Evolutionary conservation across 2,888 invertebrate species (phyloP), one percentile per base, ranked within the genome.

Genomic region (Drosophila antonietae): DNA sequence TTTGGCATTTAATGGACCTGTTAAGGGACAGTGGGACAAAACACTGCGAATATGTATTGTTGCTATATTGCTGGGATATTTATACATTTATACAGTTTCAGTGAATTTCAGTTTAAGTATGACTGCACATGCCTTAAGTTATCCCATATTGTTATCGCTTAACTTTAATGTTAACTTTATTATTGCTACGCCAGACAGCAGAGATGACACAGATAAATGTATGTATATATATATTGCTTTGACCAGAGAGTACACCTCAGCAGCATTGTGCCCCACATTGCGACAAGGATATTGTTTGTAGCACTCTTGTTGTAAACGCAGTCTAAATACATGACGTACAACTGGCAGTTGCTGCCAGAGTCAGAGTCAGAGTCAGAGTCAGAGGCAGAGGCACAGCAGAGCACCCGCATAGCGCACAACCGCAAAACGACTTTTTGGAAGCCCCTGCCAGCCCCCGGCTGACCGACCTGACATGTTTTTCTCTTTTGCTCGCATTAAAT

Each of bases 371-470:
- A 37, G 62, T 43, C 47, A 35, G 56, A 52, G 63, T 2, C 23
- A 23, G n/a, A n/a, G n/a, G n/a, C n/a, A n/a, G n/a, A 52, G 49
- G 63, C 47, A 35, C 56, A 52, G 63, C 58, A 23, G 33, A 57
- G 71, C 82, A 87, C 89, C 88, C 84, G 88, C 89, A 84, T 83
- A 89, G 75, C 66, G 78, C 73, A 80, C 70, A 78, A 70, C 53
- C 58, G 63, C 52, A 56, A 71, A 74, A 67, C 76, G 68, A 74
- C 88, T 81, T 69, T 68, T 68, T 43, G 41, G 55, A 39, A 41
- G 39, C 39, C 23, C 39, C 55, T 23, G 53, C 53, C 53, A 28
- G 51, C 33, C 37, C 41, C 35, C 3, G 35, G 4, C 12, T 68
- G 52, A 73, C 73, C 53, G 77, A 33, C 18, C 82, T 76, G 83